Evolutionary conservation across 2,113 vertebrate species (phyloP), one percentile per base, ranked within the genome.

Genomic region (Heteronetta atricapilla): DNA sequence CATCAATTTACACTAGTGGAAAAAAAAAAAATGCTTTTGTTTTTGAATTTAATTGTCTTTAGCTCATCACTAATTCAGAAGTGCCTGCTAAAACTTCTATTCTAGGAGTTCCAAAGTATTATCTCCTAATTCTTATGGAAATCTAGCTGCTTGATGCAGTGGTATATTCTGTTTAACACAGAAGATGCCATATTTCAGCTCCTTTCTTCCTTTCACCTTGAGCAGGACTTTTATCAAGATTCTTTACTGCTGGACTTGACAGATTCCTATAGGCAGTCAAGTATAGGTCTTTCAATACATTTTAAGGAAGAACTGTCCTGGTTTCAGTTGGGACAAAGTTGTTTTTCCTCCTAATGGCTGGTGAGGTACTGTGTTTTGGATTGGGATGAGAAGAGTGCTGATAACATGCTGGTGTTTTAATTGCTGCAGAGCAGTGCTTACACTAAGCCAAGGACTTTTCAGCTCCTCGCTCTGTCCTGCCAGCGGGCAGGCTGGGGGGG

Each of bases 271-370:
- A 11, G 7, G 29, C 28, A 28, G 13, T 29, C 46, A 84, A 70
- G 50, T 21, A 53, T 5, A 79, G 48, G 22, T 17, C 3, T 26
- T 84, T 83, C 40, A 55, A n/a, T 38, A 62, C 5, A n/a, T 55
- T 88, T 94, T 94, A 67, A 72, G 44, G 20, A 64, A 86, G 48
- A 76, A 60, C n/a, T n/a, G n/a, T n/a, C n/a, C n/a, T n/a, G n/a
- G n/a, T n/a, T n/a, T n/a, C n/a, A n/a, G n/a, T n/a, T n/a, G n/a
- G n/a, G n/a, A n/a, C n/a, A n/a, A n/a, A n/a, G n/a, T n/a, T n/a
- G n/a, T n/a, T n/a, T n/a, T n/a, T n/a, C n/a, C n/a, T n/a, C n/a
- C n/a, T n/a, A n/a, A n/a, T n/a, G n/a, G n/a, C n/a, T n/a, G n/a
- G n/a, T n/a, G n/a, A n/a, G n/a, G n/a, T n/a, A n/a, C n/a, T n/a